Evolutionary conservation across 2,113 vertebrate species (phyloP), one percentile per base, ranked within the genome.

Genomic region (Bambusicola thoracicus): DNA sequence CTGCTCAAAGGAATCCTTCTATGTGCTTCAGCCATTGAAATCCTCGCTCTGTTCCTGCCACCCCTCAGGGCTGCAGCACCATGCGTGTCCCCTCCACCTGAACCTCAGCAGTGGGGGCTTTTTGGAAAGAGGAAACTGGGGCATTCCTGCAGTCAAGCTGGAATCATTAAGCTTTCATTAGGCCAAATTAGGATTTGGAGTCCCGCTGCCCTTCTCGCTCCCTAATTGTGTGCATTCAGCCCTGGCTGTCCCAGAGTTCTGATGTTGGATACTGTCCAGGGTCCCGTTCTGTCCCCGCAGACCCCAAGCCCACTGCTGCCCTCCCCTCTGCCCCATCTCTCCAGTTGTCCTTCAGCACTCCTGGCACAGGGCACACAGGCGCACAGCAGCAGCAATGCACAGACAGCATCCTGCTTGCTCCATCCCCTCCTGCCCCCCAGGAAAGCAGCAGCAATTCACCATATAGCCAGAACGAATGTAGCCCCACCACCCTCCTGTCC

Each of bases 81-180:
- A 11, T 58, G 75, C 29, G 17, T 48, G 72, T 17, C 93, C 44
- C 2, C 85, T 44, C 84, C 93, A 82, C 94, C 93, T 58, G 90
- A 69, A 70, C 27, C 61, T 81, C 92, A 90, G 74, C 91, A 91
- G 56, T 10, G 1, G 20, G 70, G 41, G 29, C 81, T 25, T 48
- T 27, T 59, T 63, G 69, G 34, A 43, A 43, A 3, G 5, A 30
- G 93, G 73, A 84, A 90, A 92, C 11, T 48, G 88, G 90, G 92
- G 83, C 92, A 75, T 59, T 12, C 84, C 90, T 76, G 87, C 62
- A 20, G 49, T 59, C 24, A 70, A 34, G 76, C 79, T 85, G 88
- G 22, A 87, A 51, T 83, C 82, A 72, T 92, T 85, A 81, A 78
- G 88, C 88, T 88, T 92, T 88, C 86, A 86, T 93, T 32, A 74